Evolutionary conservation across 1,140 invertebrate species (phyloP), one percentile per base, ranked within the genome.

Genomic region (Drosophila punjabiensis): DNA sequence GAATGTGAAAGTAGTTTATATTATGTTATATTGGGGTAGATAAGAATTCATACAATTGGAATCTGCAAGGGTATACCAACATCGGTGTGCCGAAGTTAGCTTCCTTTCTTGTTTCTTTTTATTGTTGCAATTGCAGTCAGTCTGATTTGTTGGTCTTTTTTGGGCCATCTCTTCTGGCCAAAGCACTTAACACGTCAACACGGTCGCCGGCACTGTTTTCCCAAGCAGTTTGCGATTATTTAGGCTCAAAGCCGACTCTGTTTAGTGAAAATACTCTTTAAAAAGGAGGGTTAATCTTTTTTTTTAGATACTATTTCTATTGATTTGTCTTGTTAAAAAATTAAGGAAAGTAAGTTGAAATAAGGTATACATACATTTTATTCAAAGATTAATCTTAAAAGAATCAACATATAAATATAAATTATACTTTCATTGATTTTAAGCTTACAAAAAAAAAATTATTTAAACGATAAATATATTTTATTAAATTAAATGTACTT

Each of bases 131-230:
- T 75, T 60, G 30, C 66, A 45, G 56, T 41, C 66, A 45, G 56
- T 41, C 32, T 33, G 16, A 4, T 41, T 59, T 73, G 35, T 43
- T 32, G 28, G 56, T 70, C 39, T 41, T 14, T 18, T 37, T 53
- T 47, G 73, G 63, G 55, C 48, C 63, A 76, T 77, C 73, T 78
- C 73, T 64, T 50, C 48, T 78, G 64, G 76, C 55, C 66, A 78
- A 79, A 79, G 64, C 82, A 90, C 85, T 89, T 89, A 89, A 85
- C 85, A 90, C 86, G 81, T 89, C 85, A 85, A 89, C 85, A 78
- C 76, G 78, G 53, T 76, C 78, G 69, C 75, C 62, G 71, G 52
- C 53, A 62, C 53, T 74, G 50, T 60, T 78, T 88, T 87, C 81
- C 84, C 85, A 84, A 79, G 66, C 84, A 43, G 35, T 52, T 20